phyloP scores from a whole-genome alignment of 2,797 vertebrate genomes.

The Rhinella marina region DNA sequence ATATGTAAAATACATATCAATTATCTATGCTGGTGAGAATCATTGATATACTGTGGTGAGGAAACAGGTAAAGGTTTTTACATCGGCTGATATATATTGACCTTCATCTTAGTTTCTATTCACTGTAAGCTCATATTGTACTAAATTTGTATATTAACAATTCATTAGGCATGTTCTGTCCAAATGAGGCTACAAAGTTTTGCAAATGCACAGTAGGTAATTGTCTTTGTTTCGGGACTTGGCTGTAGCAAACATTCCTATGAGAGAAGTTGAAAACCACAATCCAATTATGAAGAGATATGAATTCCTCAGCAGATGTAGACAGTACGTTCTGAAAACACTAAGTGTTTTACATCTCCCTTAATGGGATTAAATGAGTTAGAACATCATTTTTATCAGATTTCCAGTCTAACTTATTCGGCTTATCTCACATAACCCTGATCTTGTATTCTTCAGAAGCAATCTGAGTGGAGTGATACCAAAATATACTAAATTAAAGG shows the following conservation, averaged over 20 bases:
- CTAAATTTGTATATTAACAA: background rate
- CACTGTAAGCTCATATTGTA: background rate
- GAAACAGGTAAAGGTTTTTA: background rate
- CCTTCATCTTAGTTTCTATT: background rate
- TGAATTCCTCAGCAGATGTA: conserved; percentile 48
- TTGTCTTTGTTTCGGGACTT: conserved; percentile 50
- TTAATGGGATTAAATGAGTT: conserved; percentile 58
- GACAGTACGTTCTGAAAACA: conserved; percentile 35
- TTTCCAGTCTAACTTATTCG: conserved; percentile 51
- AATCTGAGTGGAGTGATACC: background rate
- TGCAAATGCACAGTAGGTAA: conserved; percentile 37
- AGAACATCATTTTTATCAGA: conserved; percentile 46
- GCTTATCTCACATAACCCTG: conserved; percentile 25
- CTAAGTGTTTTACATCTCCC: conserved; percentile 53
- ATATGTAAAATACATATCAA: background rate
- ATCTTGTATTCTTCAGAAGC: background rate
- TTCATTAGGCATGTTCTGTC: conserved; percentile 22
- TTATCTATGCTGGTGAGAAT: background rate
- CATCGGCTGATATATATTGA: background rate
- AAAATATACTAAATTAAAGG: background rate
- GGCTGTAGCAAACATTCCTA: conserved; percentile 46
- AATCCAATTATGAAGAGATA: conserved; percentile 56
- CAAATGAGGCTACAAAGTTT: conserved; percentile 26
- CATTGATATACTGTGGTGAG: background rate
- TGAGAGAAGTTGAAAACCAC: conserved; percentile 44